Evolutionary conservation across 1,140 invertebrate species (phyloP), one percentile per base, ranked within the genome.

Genomic region (Coenobita brevimanus): DNA sequence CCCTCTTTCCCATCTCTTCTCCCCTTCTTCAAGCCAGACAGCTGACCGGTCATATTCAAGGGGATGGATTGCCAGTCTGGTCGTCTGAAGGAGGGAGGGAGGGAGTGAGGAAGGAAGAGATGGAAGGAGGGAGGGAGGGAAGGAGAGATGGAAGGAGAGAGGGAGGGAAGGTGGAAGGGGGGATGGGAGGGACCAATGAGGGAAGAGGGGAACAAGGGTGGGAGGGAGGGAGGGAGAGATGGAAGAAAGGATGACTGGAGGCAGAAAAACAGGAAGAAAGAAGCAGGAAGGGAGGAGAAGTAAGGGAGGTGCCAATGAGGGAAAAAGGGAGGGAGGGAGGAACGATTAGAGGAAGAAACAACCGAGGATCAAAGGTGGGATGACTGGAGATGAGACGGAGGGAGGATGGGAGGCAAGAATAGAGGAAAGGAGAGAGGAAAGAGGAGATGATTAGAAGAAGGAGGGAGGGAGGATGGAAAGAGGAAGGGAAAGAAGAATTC

Each of bases 151-250:
- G n/a, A n/a, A n/a, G n/a, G n/a, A n/a, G n/a, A n/a, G n/a, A n/a
- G n/a, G n/a, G n/a, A n/a, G n/a, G n/a, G n/a, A n/a, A n/a, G n/a
- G n/a, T n/a, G n/a, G n/a, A n/a, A n/a, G n/a, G n/a, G n/a, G n/a
- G n/a, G n/a, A n/a, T n/a, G n/a, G n/a, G n/a, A n/a, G n/a, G 60
- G n/a, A 71, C 41, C 33, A 71, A 21, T 71, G 67, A 38, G 15
- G 27, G 67, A 71, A 71, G 67, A 71, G 36, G 36, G 67, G 67
- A 71, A 71, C 67, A 71, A 71, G 67, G 36, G 33, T 36, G 24
- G 33, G 17, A 21, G 33, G 24, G 75, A 0, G n/a, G 17, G 75
- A 30, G 38, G n/a, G 24, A 0, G 24, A 43, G 1, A 17, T 15
- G n/a, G 41, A 41, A 13, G 43, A 41, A 36, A 75, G 33, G 30